phyloP scores from a whole-genome alignment of 1,140 invertebrate genomes.

The Pseudobourletiella spinata region DNA sequence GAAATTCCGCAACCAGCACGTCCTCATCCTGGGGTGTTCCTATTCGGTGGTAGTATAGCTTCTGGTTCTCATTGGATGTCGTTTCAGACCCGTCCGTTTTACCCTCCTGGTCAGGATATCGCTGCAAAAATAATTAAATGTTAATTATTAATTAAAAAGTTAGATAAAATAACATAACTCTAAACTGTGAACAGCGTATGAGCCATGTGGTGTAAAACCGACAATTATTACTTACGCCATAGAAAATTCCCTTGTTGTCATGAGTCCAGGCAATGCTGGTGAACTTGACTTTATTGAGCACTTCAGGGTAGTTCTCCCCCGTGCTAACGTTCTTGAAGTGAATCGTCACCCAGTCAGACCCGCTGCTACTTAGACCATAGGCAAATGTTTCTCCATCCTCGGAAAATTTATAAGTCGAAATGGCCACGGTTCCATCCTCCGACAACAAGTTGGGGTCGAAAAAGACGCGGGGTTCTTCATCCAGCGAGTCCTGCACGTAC shows the following conservation, averaged over 20 bases:
- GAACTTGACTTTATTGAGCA: conserved; percentile 84
- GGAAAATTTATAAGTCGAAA: conserved; percentile 71
- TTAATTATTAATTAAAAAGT: too few relatives aligned
- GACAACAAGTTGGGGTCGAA: conserved; percentile 90
- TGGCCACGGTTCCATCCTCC: conserved; percentile 60
- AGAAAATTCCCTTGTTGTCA: conserved; percentile 91
- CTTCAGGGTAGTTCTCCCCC: conserved; percentile 78
- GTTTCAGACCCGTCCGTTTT: conserved; percentile 85
- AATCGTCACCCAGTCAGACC: conserved; percentile 92
- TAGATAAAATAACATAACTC: too few relatives aligned
- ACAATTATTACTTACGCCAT: conserved; percentile 57
- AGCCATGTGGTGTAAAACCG: too few relatives aligned
- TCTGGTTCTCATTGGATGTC: conserved; percentile 75
- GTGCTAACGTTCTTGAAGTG: conserved; percentile 68
- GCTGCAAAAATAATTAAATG: conserved; percentile 39
- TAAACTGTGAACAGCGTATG: too few relatives aligned
- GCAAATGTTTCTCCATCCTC: conserved; percentile 83
- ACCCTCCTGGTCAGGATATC: conserved; percentile 68
- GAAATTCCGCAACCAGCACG: conserved; percentile 80
- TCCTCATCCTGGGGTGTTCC: conserved; percentile 82
- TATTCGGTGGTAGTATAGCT: conserved; percentile 84
- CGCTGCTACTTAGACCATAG: conserved; percentile 82
- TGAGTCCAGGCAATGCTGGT: conserved; percentile 86
- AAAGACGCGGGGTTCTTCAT: conserved; percentile 75
- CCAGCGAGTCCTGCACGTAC: conserved; percentile 76